Evolutionary conservation across 2,797 vertebrate species (phyloP).

Genomic region (Thripadectes ignobilis): DNA sequence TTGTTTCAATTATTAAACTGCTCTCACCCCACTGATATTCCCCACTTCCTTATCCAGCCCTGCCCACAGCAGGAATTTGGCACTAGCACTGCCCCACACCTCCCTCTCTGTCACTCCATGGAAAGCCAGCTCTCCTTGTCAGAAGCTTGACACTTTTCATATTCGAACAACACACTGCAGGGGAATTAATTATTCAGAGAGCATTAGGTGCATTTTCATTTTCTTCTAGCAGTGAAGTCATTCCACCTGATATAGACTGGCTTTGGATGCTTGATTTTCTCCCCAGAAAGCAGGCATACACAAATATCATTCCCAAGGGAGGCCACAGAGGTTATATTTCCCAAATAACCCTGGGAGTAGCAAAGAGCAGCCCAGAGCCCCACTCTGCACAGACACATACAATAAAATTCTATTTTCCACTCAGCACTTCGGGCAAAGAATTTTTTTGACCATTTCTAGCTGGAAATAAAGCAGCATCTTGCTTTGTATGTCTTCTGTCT

Average conservation of each 20-base stretch:
- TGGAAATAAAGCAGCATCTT: background rate
- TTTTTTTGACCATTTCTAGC: background rate
- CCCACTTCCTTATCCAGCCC: background rate
- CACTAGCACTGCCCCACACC: background rate
- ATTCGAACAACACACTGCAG: background rate
- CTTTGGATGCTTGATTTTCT: background rate
- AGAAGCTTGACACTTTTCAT: background rate
- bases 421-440: fast-evolving
- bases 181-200: background rate
- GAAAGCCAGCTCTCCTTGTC: background rate
- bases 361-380: background rate
- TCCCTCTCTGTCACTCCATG: fast-evolving
- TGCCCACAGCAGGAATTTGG: background rate
- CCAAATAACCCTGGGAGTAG: background rate
- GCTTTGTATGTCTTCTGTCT: slow-evolving; percentile 7
- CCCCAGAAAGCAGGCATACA: background rate
- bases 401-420: background rate
- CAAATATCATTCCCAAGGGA: background rate
- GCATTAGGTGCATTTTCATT: background rate
- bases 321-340: background rate
- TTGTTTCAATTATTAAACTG: background rate
- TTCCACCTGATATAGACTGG: background rate
- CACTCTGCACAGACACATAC: fast-evolving
- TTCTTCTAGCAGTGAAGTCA: background rate
- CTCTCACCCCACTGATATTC: background rate